These are phyloP conservation scores for Cantharis lateralis DNA, from an alignment of 2,888 invertebrate genomes.

Conservation along the genomic window DNA sequence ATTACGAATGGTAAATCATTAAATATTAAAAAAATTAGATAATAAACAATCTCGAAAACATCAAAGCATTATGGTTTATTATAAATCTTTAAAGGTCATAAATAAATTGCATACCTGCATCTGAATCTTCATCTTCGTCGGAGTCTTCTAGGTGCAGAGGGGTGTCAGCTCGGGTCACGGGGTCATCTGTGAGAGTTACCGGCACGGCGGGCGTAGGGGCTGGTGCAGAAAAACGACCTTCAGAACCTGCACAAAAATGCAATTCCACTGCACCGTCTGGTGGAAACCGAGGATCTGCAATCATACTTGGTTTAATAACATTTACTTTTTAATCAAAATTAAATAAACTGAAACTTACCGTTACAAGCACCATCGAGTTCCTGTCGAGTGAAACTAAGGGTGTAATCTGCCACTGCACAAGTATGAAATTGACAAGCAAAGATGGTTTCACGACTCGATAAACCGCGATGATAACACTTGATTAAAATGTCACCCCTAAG, in stretches of 20 bases:
- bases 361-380: conserved; percentile 86
- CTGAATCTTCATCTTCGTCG: conserved; percentile 54
- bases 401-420: conserved; percentile 85
- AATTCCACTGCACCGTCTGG: conserved; percentile 82
- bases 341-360: conserved; percentile 59
- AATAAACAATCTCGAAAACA: background rate
- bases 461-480: conserved; percentile 81
- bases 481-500: conserved; percentile 89
- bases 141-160: conserved; percentile 66
- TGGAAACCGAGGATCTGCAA: conserved; percentile 79
- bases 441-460: conserved; percentile 67
- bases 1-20: background rate
- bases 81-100: background rate
- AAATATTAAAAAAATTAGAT: background rate
- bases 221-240: conserved; percentile 63
- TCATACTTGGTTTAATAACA: background rate
- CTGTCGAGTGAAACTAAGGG: conserved; percentile 81
- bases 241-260: conserved; percentile 70
- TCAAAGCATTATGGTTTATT: background rate
- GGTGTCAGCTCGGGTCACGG: conserved; percentile 77
- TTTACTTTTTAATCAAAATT: background rate
- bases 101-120: conserved; percentile 48
- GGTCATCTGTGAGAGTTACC: conserved; percentile 71
- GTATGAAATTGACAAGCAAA: conserved; percentile 94
- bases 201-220: conserved; percentile 75